Conservation (phyloP, 2,797 vertebrate species). For the Alcedo atthis region DNA sequence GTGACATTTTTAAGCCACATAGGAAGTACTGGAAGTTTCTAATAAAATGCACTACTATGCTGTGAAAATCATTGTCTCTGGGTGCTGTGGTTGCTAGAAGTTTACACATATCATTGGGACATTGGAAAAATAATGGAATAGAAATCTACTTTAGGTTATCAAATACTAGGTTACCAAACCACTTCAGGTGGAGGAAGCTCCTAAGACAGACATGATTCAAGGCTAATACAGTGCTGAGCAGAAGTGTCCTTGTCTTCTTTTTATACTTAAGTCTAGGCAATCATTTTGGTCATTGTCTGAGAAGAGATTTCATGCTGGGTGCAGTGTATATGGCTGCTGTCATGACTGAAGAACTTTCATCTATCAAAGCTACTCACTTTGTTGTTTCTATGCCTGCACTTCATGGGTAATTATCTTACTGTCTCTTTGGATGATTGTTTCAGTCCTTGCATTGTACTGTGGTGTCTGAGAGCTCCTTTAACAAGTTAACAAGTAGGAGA, state of each 20-base stretch:
- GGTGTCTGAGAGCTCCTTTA: background rate
- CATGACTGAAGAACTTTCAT: background rate
- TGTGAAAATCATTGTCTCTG: background rate
- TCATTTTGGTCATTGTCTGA: background rate
- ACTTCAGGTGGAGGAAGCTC: background rate
- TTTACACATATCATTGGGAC: background rate
- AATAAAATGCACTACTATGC: background rate
- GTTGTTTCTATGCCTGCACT: background rate
- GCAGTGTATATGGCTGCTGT: background rate
- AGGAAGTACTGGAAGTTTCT: background rate
- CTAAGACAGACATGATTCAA: background rate
- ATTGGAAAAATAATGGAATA: background rate
- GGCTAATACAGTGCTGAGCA: background rate
- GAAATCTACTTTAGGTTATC: background rate
- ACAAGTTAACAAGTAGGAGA: background rate
- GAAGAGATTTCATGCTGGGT: background rate
- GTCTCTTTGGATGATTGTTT: background rate
- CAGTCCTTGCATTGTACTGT: background rate
- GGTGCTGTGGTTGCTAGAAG: background rate
- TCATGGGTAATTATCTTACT: background rate
- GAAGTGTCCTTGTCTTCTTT: background rate
- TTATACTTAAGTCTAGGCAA: background rate
- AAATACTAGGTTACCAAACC: background rate
- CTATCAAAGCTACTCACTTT: background rate
- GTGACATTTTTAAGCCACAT: background rate